Evolutionary conservation across 1,140 invertebrate species (phyloP).

Genomic region (Nautilus pompilius): DNA sequence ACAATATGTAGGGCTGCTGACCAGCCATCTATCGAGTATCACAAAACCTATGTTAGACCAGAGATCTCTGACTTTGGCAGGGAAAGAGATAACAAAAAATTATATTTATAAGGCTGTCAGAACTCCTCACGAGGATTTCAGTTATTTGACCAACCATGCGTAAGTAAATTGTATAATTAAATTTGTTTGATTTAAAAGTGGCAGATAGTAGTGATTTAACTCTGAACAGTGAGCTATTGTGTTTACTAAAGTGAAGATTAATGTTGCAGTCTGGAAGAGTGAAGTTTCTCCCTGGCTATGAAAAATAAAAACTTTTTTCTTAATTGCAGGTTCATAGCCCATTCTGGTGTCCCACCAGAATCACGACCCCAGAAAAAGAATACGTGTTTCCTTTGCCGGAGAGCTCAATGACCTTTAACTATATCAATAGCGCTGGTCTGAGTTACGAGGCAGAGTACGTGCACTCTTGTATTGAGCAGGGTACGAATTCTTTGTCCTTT

Average conservation of each 20-base stretch:
- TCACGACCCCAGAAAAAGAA: conserved; percentile 5
- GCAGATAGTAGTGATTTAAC: not conserved
- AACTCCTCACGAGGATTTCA: too few relatives aligned
- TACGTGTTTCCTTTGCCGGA: conserved; percentile 16
- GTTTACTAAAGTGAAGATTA: not conserved
- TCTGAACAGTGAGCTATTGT: not conserved
- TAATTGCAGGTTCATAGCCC: conserved; percentile 10
- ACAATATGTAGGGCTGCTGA: too few relatives aligned
- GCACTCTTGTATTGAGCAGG: conserved; percentile 9
- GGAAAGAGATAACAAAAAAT: too few relatives aligned
- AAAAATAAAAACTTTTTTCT: too few relatives aligned
- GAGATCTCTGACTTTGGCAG: too few relatives aligned
- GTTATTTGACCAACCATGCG: not conserved
- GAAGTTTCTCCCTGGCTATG: not conserved
- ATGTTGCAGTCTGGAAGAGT: not conserved
- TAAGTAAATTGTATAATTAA: not conserved
- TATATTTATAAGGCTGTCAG: too few relatives aligned
- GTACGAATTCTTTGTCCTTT: not conserved
- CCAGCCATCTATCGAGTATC: too few relatives aligned
- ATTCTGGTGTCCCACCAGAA: conserved; percentile 18
- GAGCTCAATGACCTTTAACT: conserved; percentile 11
- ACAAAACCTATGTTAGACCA: too few relatives aligned
- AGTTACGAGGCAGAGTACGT: conserved; percentile 14
- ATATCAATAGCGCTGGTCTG: conserved; percentile 14
- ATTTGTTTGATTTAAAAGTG: too few relatives aligned